Base-by-base conservation (phyloP, 2,888 invertebrate species). In the Chrysolina oricalcia region DNA sequence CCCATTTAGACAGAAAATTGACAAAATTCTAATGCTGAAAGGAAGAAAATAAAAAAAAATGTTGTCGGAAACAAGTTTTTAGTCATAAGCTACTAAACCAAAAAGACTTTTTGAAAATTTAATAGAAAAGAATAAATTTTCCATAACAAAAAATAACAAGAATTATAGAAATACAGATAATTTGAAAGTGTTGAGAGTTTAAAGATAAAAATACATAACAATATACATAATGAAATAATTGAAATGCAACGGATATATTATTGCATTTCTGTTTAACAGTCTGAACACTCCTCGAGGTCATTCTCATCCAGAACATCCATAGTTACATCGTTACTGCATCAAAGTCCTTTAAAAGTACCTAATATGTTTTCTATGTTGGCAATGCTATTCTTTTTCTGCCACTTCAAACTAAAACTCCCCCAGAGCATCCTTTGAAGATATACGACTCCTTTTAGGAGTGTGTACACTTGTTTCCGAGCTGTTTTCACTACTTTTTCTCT, bases 361-460 rank as follows among this genome's bases (percentile, higher is more conserved):
- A 70, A 70, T 70, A 70, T 64, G 63, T 46, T 70, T 70, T 63
- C 70, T 48, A 50, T 63, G 63, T 48, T 27, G 40, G 63, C 46
- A 13, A 19, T 46, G 59, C 59, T 41, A 27, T 63, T 70, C 63
- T 63, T 46, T 63, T 63, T 68, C 62, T 40, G 68, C 68, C 23
- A 48, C 48, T 68, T 43, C 17, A 72, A 72, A 66, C 66, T 73
- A 68, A 68, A 40, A 63, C 43, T 62, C 63, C 53, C 56, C 67
- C 67, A 73, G 66, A 68, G 48, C 27, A 40, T 64, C 53, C 67
- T 68, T 68, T 62, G 73, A 62, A 73, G 68, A 73, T 68, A 73
- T 73, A 68, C 73, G 73, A 73, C 63, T 50, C 73, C 67, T 73
- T 72, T 73, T 63, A 68, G 68, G 48, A 63, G 68, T 35, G 15